Percentiles rank a stretch among this genome's conserved stretches.
Evolutionary conservation across 2,113 vertebrate species (phyloP).

Genomic region (Prolemur simus): DNA sequence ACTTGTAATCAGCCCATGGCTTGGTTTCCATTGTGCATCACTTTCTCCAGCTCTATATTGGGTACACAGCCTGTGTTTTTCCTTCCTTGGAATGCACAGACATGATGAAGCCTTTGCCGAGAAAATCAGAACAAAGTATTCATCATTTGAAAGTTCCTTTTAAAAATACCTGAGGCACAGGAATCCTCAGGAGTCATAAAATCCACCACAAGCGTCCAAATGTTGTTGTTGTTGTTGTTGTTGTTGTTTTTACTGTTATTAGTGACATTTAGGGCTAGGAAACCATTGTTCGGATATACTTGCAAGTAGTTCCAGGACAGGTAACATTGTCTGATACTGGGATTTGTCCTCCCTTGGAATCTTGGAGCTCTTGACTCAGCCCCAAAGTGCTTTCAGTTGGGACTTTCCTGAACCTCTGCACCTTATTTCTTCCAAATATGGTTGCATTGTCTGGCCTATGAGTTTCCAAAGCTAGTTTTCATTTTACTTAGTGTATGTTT

Average conservation of each 20-base stretch:
- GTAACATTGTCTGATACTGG: neutral
- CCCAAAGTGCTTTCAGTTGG: slow-evolving; percentile 67
- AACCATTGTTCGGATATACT: neutral
- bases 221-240: neutral
- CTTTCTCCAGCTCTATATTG: neutral
- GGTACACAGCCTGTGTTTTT: neutral
- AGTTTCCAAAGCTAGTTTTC: slow-evolving; percentile 70
- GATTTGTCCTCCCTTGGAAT: neutral
- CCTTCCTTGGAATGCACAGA: neutral
- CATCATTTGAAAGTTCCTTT: neutral
- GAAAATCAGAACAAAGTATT: slow-evolving; percentile 1
- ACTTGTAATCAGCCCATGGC: neutral
- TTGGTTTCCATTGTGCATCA: neutral
- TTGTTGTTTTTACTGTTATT: slow-evolving; percentile 59
- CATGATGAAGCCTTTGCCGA: slow-evolving; percentile 40
- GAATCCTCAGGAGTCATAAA: slow-evolving; percentile 56
- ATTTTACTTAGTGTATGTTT: slow-evolving; percentile 73
- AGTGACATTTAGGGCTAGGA: slow-evolving; percentile 36
- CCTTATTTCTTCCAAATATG: slow-evolving; percentile 59
- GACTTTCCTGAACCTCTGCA: slow-evolving; percentile 45
- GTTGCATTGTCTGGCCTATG: slow-evolving; percentile 50
- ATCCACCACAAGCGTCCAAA: neutral
- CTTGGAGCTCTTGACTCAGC: neutral
- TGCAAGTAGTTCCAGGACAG: neutral
- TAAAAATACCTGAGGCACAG: neutral